Evolutionary conservation across 2,113 vertebrate genomes (phyloP).

Genomic region (Scomber colias): DNA sequence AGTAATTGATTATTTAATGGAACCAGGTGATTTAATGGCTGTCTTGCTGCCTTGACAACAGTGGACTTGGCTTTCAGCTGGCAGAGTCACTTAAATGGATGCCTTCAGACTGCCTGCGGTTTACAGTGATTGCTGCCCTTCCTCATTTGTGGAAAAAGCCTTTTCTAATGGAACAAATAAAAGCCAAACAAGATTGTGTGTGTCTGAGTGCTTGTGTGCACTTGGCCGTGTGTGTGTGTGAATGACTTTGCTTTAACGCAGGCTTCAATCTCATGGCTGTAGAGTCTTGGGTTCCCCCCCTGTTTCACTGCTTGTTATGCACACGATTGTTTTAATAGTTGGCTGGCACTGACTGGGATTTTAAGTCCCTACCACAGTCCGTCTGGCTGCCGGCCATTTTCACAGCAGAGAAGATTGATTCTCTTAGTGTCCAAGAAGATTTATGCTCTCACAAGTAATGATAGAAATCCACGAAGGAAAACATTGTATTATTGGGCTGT

Average conservation of each 20-base stretch:
- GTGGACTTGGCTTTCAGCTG: constrained; percentile 88
- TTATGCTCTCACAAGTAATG: constrained; percentile 46
- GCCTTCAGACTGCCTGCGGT: constrained; percentile 83
- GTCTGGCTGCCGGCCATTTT: constrained; percentile 44
- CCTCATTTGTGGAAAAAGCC: constrained; percentile 54
- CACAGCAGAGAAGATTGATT: constrained; percentile 40
- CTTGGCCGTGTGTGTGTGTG: constrained; percentile 3
- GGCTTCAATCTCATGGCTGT: constrained; percentile 35
- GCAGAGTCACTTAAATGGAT: constrained; percentile 88
- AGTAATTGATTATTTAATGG: constrained; percentile 98
- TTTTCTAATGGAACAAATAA: constrained; percentile 70
- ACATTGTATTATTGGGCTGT: constrained; percentile 49
- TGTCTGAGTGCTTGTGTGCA: constrained; percentile 34
- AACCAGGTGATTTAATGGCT: constrained; percentile 94
- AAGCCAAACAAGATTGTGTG: constrained; percentile 55
- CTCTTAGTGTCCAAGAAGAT: constrained; percentile 48
- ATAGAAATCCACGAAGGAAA: constrained; percentile 54
- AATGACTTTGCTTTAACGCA: constrained; percentile 31
- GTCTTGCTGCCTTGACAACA: constrained; percentile 88
- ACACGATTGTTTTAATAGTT: constrained; percentile 50
- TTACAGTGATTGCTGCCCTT: constrained; percentile 66
- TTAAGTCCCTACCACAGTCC: constrained; percentile 22
- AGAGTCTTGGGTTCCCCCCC: constrained; percentile 34
- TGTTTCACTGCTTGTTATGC: constrained; percentile 41
- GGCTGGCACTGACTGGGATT: constrained; percentile 26